Conservation (phyloP, 2,797 vertebrate species). For the Channa striata region DNA sequence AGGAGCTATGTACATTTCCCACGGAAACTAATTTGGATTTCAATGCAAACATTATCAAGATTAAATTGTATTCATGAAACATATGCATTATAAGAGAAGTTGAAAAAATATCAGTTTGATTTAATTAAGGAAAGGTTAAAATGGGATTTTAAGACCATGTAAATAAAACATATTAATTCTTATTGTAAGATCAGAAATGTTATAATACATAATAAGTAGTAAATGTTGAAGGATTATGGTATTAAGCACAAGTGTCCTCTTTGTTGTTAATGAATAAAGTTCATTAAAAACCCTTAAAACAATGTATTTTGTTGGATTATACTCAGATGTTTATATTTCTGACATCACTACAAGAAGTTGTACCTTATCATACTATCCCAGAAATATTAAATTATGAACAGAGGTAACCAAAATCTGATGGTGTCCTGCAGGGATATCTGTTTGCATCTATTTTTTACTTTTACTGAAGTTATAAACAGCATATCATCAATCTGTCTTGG, state of each 20-base stretch:
- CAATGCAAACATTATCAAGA: constrained; percentile 10
- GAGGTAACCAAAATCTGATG: neutral
- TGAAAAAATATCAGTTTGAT: constrained; percentile 15
- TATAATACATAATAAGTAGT: constrained; percentile 3
- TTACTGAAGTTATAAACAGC: constrained; percentile 22
- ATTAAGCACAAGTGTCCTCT: neutral
- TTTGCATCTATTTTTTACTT: constrained; percentile 1
- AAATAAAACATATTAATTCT: neutral
- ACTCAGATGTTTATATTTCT: neutral
- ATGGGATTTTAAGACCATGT: neutral
- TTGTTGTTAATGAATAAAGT: neutral
- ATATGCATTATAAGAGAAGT: constrained; percentile 16
- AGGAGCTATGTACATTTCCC: neutral
- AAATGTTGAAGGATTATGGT: neutral
- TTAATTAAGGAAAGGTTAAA: constrained; percentile 8
- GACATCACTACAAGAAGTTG: constrained; percentile 4
- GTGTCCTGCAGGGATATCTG: neutral
- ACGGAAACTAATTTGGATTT: constrained; percentile 9
- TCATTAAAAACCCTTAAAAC: neutral
- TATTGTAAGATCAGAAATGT: constrained; percentile 8
- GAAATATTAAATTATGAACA: constrained; percentile 1
- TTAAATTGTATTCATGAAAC: constrained; percentile 11
- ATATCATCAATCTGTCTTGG: constrained; percentile 42
- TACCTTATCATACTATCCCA: constrained; percentile 2
- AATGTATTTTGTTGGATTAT: constrained; percentile 13